phyloP scores from a whole-genome alignment of 2,113 vertebrate species.

The Protobothrops flavoviridis region DNA sequence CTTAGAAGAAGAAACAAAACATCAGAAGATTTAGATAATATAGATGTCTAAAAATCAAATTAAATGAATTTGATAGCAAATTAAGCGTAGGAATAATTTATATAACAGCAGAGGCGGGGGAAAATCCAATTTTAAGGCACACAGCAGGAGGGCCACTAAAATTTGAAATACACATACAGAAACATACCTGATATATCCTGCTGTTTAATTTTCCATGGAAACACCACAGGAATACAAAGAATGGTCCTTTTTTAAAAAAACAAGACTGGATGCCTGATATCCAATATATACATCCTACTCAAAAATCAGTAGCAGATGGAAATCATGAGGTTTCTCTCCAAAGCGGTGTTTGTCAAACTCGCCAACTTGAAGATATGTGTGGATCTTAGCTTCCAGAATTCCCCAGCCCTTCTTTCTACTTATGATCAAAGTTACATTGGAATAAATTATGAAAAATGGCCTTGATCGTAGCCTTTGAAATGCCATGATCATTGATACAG shows the following conservation, averaged over 20 bases:
- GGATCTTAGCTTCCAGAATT: too few species aligned
- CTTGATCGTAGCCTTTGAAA: not conserved
- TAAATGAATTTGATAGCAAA: not conserved
- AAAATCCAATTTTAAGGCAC: not conserved
- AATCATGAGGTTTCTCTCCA: fast-evolving
- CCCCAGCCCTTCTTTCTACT: not conserved
- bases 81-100: not conserved
- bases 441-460: not conserved
- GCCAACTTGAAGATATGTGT: too few species aligned
- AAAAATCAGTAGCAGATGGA: not conserved
- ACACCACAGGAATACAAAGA: not conserved
- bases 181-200: not conserved
- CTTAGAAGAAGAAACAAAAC: not conserved
- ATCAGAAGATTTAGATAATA: not conserved
- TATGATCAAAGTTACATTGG: not conserved
- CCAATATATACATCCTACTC: not conserved
- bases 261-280: not conserved
- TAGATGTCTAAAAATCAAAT: not conserved
- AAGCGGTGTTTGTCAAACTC: not conserved
- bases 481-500: not conserved
- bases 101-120: too few species aligned
- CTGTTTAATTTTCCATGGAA: constrained; percentile 11
- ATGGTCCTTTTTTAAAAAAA: not conserved
- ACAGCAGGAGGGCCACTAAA: not conserved
- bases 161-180: not conserved